Conservation (phyloP, 2,888 invertebrate genomes). For the Lasioglossum morio region DNA sequence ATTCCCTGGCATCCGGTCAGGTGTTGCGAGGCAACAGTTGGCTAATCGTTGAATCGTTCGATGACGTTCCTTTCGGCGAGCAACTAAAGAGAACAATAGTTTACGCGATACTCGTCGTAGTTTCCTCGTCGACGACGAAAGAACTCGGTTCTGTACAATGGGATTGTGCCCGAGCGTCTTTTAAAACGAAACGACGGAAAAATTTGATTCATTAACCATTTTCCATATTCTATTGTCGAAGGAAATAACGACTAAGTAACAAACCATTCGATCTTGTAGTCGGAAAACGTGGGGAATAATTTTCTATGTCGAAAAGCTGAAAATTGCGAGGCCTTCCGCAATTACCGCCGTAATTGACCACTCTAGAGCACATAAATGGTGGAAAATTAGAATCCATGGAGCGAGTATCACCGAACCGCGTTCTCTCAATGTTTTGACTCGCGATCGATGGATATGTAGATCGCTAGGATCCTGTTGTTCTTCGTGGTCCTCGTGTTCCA, state of each 20-base stretch:
- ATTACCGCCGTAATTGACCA: background rate
- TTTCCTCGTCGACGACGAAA: background rate
- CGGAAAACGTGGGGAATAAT: background rate
- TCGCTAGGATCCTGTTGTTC: background rate
- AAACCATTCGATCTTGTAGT: background rate
- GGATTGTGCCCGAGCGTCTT: background rate
- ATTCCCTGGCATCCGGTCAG: slow-evolving; percentile 26
- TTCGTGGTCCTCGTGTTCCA: background rate
- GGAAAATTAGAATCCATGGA: background rate
- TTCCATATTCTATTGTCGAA: background rate
- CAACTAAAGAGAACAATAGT: slow-evolving; percentile 6
- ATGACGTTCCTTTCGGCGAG: slow-evolving; percentile 7
- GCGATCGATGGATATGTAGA: background rate
- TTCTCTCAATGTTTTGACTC: background rate
- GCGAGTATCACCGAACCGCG: background rate
- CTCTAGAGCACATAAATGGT: background rate
- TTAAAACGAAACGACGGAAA: background rate
- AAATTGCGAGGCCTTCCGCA: background rate
- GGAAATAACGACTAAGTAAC: background rate
- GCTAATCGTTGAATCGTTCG: slow-evolving; percentile 29
- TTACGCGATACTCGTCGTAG: slow-evolving; percentile 3
- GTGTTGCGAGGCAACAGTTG: slow-evolving; percentile 50
- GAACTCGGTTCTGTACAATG: background rate
- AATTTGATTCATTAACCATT: background rate
- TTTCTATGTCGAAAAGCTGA: background rate